These are phyloP conservation scores for Condylura cristata DNA, from an alignment of 2,113 vertebrate species.

Conservation along the genomic window DNA sequence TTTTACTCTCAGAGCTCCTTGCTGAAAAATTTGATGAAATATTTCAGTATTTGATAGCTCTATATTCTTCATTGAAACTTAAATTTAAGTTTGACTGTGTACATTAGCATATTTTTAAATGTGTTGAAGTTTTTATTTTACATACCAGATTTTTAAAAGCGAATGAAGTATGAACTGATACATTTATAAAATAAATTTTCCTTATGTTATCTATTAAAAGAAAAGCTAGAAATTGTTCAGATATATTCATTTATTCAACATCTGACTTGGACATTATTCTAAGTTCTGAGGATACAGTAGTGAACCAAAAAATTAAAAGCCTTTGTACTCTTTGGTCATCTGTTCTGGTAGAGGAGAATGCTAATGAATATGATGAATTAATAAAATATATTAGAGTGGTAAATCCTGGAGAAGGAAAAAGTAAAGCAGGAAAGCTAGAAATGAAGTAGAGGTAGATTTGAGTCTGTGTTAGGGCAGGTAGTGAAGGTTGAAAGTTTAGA, in stretches of 20 bases:
- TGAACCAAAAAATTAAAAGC: conserved; percentile 42
- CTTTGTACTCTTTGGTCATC: not conserved
- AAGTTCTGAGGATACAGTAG: not conserved
- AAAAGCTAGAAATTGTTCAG: conserved; percentile 43
- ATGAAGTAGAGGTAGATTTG: not conserved
- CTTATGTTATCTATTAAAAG: not conserved
- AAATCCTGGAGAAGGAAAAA: not conserved
- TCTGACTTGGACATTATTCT: conserved; percentile 41
- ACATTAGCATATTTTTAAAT: conserved; percentile 31
- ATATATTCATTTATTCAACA: conserved; percentile 12
- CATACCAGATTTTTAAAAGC: conserved; percentile 19
- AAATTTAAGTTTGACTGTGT: conserved; percentile 14
- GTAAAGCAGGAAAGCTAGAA: conserved; percentile 27
- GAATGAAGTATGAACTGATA: not conserved
- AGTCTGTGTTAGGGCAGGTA: not conserved
- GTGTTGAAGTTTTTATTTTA: conserved; percentile 52
- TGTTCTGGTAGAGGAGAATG: conserved; percentile 37
- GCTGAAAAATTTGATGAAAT: conserved; percentile 43
- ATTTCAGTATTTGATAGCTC: not conserved
- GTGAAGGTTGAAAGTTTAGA: not conserved
- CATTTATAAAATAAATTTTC: conserved; percentile 23
- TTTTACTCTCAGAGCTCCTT: conserved; percentile 49
- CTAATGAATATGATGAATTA: conserved; percentile 2
- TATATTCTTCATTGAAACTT: conserved; percentile 58
- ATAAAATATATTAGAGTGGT: conserved; percentile 17